Evolutionary conservation across 2,888 invertebrate genomes (phyloP), one percentile per base, ranked within the genome.

Genomic region (Eucriotettix oculatus): DNA sequence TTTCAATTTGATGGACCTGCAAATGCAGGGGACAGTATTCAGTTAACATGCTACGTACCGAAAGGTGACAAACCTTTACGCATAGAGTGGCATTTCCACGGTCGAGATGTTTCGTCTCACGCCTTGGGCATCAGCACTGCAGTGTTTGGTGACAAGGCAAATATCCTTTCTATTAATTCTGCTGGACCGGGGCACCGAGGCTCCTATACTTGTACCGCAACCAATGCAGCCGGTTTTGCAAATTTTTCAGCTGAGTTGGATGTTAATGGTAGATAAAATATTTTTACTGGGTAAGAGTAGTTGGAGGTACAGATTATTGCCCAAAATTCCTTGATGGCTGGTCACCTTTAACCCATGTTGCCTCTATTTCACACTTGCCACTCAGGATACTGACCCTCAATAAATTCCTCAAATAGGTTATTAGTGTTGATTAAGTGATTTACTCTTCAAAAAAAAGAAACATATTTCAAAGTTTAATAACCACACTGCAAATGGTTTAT

Each of bases 171-270:
- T 9, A 69, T 70, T 55, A 63, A 65, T 55, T 64, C 66, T 12
- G 67, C 67, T 40, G 59, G 58, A 17, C 61, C 64, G 10, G 58
- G 59, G 14, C 64, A 64, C 56, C 56, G 62, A 17, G 88, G 88
- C 61, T 79, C 82, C 70, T 90, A 87, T 69, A 86, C 85, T 56
- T 90, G 90, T 71, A 79, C 82, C 60, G 89, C 87, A 17, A 78
- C 77, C 66, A 89, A 89, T 74, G 76, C 74, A 68, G 88, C 86
- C 53, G 89, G 88, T 65, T 77, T 76, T 67, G 79, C 82, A 66
- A 83, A 74, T 64, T 75, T 74, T 68, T 72, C 78, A 43, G 74
- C 79, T 48, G 71, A 71, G 56, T 71, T 81, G 63, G 69, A 74
- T 61, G 79, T 81, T 17, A 79, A 80, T 70, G 81, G 81, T 81